Percentiles rank a stretch among this genome's conserved stretches.
Evolutionary conservation across 2,888 invertebrate species (phyloP).

Genomic region (Dynastes hyllus): DNA sequence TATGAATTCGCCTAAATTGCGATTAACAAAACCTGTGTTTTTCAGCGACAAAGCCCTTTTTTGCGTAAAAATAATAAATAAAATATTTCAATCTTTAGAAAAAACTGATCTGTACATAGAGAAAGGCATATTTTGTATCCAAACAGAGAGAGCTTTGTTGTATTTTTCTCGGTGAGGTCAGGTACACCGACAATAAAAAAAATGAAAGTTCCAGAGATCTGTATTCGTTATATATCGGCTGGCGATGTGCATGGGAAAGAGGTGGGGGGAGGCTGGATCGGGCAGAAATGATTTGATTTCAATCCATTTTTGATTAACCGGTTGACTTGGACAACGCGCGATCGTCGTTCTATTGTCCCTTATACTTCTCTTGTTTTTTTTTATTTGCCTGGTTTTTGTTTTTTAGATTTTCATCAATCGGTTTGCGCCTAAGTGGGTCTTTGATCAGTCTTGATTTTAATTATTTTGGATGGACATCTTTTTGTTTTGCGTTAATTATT

Average conservation of each 20-base stretch:
- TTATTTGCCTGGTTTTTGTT: slow-evolving; percentile 36
- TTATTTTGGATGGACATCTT: slow-evolving; percentile 55
- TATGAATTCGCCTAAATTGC: too few species aligned
- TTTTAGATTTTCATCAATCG: slow-evolving; percentile 53
- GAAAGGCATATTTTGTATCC: slow-evolving; percentile 23
- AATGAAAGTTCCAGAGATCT: slow-evolving; percentile 57
- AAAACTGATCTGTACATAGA: neutral
- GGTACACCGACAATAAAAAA: slow-evolving; percentile 58
- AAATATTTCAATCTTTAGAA: too few species aligned
- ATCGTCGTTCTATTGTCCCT: slow-evolving; percentile 36
- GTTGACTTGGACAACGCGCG: slow-evolving; percentile 59
- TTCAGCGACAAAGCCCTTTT: too few species aligned
- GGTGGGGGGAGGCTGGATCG: slow-evolving; percentile 39
- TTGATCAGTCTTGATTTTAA: slow-evolving; percentile 58
- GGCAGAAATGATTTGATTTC: slow-evolving; percentile 61
- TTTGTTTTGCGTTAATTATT: slow-evolving; percentile 57
- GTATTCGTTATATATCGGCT: slow-evolving; percentile 49
- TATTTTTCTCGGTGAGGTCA: slow-evolving; percentile 60
- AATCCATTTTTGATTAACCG: slow-evolving; percentile 62
- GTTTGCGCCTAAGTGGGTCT: slow-evolving; percentile 57
- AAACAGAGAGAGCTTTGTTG: neutral
- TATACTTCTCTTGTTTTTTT: slow-evolving; percentile 36
- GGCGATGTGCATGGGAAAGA: slow-evolving; percentile 27
- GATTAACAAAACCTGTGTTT: too few species aligned
- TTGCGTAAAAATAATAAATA: too few species aligned